Evolutionary conservation across 2,113 vertebrate species (phyloP), one percentile per base, ranked within the genome.

Genomic region (Xenopus laevis): DNA sequence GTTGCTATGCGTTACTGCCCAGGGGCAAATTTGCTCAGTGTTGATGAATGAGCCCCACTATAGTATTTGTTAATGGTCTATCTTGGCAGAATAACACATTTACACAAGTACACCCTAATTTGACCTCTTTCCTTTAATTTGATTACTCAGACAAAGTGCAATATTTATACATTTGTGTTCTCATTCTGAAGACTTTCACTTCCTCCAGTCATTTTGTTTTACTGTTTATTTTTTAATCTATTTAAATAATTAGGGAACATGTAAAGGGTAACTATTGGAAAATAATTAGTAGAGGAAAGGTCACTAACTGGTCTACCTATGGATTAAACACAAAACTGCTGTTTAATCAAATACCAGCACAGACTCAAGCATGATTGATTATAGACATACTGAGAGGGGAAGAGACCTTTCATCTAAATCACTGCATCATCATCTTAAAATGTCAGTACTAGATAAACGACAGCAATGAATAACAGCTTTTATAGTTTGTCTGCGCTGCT

Each of bases 401-500:
- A 55, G 45, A 63, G 65, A 47, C 18, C 66, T 44, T 70, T 18
- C 58, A 40, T 44, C 55, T 75, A 75, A 75, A 75, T 70, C 74
- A 77, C 27, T 64, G 59, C 59, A 77, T 77, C 58, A 60, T 27
- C 74, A 70, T 77, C 66, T 70, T 64, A 77, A 77, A 77, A 69
- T 77, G 74, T 64, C 74, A 77, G 58, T 55, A 55, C 58, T 57
- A 70, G 74, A 77, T 77, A 77, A 77, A 77, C 50, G 16, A 63
- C 69, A 69, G 60, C 50, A 58, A 70, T 77, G 59, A 77, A 77
- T 77, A 69, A 77, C 47, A 64, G 67, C 60, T 70, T 77, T 77
- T 77, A 77, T 77, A 60, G 66, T 57, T 59, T 77, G 74, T 77
- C 74, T 77, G 60, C 67, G 57, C 59, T 52, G 59, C 74, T 77